A percentile compares a stretch with the other conserved stretches of the same genome.
Evolutionary conservation across 2,888 invertebrate species (phyloP).

Genomic region (Drosophila basisetae): DNA sequence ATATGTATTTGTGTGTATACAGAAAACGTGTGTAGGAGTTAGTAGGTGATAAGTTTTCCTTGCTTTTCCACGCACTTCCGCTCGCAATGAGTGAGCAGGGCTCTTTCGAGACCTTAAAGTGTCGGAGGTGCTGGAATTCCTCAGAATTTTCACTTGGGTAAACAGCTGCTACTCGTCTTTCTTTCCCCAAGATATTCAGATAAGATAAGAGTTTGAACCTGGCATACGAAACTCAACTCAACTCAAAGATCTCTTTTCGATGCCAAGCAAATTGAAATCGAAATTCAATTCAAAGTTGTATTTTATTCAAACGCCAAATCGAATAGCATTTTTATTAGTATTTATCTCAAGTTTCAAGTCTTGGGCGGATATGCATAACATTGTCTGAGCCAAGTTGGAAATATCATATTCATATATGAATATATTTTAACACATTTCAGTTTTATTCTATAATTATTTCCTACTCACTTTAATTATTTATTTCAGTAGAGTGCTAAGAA

Average conservation of each 20-base stretch:
- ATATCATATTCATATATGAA: background rate
- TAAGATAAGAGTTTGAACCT: background rate
- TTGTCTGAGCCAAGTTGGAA: background rate
- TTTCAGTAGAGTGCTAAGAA: too few species aligned
- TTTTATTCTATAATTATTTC: background rate
- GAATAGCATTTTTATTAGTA: background rate
- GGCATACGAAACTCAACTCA: slow-evolving; percentile 17
- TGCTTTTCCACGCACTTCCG: slow-evolving; percentile 44
- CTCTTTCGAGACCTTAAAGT: slow-evolving; percentile 5
- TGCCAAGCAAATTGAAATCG: background rate
- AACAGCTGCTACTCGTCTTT: slow-evolving; percentile 41
- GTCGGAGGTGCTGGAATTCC: slow-evolving; percentile 39
- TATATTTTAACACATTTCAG: background rate
- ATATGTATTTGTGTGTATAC: background rate
- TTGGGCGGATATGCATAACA: accelerated
- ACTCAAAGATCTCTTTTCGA: background rate
- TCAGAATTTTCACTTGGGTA: slow-evolving; percentile 18
- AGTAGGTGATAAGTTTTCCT: slow-evolving; percentile 27
- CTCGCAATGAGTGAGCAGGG: slow-evolving; percentile 45
- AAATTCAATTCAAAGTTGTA: background rate
- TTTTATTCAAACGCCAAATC: background rate
- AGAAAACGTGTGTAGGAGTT: slow-evolving; percentile 11
- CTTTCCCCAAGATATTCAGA: background rate
- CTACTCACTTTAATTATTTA: background rate
- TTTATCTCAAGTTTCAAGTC: background rate